A percentile compares a stretch with the other conserved stretches of the same genome.
These are phyloP conservation scores for Chaenogobius annularis DNA, from an alignment of 2,113 vertebrate species.

Conservation along the genomic window DNA sequence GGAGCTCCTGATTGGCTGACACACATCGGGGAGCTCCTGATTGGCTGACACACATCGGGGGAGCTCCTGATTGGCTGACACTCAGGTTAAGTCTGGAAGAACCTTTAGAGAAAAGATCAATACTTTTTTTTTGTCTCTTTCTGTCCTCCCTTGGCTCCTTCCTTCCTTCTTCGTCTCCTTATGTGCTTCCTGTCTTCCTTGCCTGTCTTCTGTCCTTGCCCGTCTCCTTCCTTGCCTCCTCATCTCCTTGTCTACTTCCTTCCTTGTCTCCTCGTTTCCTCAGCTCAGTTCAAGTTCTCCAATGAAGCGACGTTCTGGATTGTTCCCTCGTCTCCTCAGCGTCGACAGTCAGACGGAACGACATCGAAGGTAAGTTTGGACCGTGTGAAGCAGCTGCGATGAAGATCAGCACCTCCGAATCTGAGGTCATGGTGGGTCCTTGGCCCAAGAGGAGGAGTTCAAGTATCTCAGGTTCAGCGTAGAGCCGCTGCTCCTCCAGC, in stretches of 20 bases:
- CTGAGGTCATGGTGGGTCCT: too few species aligned
- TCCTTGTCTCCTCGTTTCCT: neutral
- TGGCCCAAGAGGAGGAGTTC: too few species aligned
- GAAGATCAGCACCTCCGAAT: too few species aligned
- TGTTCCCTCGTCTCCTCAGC: conserved; percentile 90
- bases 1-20: too few species aligned
- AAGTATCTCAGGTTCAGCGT: too few species aligned
- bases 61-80: too few species aligned
- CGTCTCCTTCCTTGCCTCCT: neutral
- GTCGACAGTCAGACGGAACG: conserved; percentile 85
- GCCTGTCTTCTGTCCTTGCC: neutral
- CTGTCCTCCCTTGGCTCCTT: neutral
- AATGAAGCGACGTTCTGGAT: conserved; percentile 88
- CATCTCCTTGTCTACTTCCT: neutral
- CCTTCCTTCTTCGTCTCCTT: neutral
- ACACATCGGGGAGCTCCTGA: too few species aligned
- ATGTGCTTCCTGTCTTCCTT: neutral
- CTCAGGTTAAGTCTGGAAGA: too few species aligned
- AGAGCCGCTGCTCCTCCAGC: too few species aligned
- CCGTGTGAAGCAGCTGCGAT: too few species aligned
- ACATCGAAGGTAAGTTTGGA: conserved; percentile 85
- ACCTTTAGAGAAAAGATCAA: too few species aligned
- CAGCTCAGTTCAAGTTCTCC: conserved; percentile 80
- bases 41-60: too few species aligned
- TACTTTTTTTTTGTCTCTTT: neutral